Evolutionary conservation across 2,888 invertebrate genomes (phyloP).

Genomic region (Mesorhabditis sp.): DNA sequence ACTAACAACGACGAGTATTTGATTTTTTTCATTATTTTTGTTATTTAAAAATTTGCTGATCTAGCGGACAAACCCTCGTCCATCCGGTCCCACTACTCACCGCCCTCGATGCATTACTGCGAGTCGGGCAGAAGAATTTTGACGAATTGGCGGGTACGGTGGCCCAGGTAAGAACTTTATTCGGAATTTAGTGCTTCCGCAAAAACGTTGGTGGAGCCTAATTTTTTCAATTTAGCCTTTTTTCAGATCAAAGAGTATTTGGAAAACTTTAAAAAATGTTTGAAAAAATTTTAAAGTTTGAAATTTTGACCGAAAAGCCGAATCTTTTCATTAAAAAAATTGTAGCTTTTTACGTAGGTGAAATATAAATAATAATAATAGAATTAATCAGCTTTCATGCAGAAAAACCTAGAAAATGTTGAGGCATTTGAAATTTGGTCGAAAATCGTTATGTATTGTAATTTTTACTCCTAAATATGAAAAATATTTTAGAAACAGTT

Average conservation of each 20-base stretch:
- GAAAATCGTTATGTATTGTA: neutral
- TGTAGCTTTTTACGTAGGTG: no score
- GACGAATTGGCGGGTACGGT: slow-evolving; percentile 13
- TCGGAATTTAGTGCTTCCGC: slow-evolving; percentile 9
- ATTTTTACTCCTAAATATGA: slow-evolving; percentile 7
- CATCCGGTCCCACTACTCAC: slow-evolving; percentile 26
- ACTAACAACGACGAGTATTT: no score
- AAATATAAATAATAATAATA: no score
- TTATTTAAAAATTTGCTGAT: neutral
- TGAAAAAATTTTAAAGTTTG: neutral
- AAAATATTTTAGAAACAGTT: slow-evolving; percentile 19
- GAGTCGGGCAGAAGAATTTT: slow-evolving; percentile 11
- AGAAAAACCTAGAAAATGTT: neutral
- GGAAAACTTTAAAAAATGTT: neutral
- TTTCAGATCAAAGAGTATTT: neutral
- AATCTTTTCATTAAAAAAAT: no score
- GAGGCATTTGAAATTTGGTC: neutral
- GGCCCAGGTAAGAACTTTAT: neutral
- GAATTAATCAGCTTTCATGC: no score
- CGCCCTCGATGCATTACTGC: slow-evolving; percentile 18
- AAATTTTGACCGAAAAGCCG: neutral
- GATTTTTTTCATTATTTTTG: neutral
- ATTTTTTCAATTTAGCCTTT: neutral
- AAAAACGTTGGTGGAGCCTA: neutral
- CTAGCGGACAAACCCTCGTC: slow-evolving; percentile 12